Percentiles rank a stretch among this genome's conserved stretches.
phyloP scores from a whole-genome alignment of 1,140 invertebrate species.

The Nixonia krombeini region DNA sequence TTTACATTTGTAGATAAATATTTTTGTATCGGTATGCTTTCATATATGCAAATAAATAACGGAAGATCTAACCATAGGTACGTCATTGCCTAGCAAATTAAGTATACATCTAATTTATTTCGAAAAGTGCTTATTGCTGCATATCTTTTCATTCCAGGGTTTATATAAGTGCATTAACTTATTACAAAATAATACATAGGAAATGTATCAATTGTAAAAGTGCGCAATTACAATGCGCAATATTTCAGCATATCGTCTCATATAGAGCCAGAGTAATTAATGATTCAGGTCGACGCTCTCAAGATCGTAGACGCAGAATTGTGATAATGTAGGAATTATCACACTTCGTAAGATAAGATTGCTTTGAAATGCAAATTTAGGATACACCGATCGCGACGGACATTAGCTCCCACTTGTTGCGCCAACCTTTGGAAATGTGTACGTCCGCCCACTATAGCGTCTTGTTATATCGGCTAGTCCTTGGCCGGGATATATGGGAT shows the following conservation, averaged over 20 bases:
- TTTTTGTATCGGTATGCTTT: no score
- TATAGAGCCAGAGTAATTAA: slow-evolving; percentile 27
- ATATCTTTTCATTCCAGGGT: no score
- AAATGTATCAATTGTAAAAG: no score
- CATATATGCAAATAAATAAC: no score
- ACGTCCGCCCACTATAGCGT: slow-evolving; percentile 35
- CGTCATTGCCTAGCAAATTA: no score
- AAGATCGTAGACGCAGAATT: slow-evolving; percentile 22
- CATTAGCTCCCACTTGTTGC: slow-evolving; percentile 36
- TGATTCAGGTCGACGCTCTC: slow-evolving; percentile 28
- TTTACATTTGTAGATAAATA: no score
- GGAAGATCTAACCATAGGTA: no score
- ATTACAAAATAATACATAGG: no score
- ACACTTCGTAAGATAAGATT: slow-evolving; percentile 33
- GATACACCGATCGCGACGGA: slow-evolving; percentile 36
- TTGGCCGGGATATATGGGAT: slow-evolving; percentile 43
- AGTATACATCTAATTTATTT: no score
- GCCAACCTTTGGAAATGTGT: slow-evolving; percentile 39
- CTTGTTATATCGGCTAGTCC: slow-evolving; percentile 41
- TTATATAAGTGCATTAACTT: no score
- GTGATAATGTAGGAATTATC: slow-evolving; percentile 34
- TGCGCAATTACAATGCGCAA: neutral
- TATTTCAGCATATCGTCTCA: slow-evolving; percentile 12
- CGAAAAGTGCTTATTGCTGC: no score
- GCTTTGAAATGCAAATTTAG: slow-evolving; percentile 42